Base-by-base conservation (phyloP, 2,797 vertebrate species). In the Eupleurogrammus muticus region DNA sequence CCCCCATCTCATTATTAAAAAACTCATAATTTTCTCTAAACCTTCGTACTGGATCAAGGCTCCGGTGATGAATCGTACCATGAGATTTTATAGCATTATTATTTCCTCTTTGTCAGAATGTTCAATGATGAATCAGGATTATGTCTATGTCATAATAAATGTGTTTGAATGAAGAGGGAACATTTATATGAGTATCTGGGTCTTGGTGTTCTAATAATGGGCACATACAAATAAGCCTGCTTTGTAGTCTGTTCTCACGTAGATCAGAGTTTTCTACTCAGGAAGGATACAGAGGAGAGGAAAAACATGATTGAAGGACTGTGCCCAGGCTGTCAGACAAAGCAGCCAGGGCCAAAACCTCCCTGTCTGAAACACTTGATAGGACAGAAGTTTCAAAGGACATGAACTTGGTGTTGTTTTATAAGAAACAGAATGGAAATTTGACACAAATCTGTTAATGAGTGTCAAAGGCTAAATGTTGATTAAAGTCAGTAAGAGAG, bases 161-260 rank as follows among this genome's bases (percentile, higher is more conserved):
- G 51, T 58, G 62, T 16, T 40, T 16, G 59, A 69, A 65, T 56
- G 13, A 52, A 46, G 38, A 52, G 11, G 9, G 21, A 23, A 34
- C 23, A 47, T 66, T 60, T 54, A n/a, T n/a, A n/a, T n/a, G 11
- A 64, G 35, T 49, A 60, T 60, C 51, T 64, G 53, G 44, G 69
- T 56, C 53, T 52, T 36, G 35, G 44, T 59, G 52, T 42, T 69
- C 52, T 68, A 57, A 79, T 68, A 66, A 80, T 47, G 56, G 19
- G 23, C 40, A 61, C 60, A 69, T 63, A 52, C 63, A 70, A 75
- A 63, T 55, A 16, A 36, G 47, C 38, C 24, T 46, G 62, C 46
- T 46, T 73, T 73, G 52, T 46, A 42, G 48, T 28, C 14, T 49
- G 21, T 68, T 70, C 44, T 13, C 8, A 10, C 66, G 34, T 48